phyloP scores from a whole-genome alignment of 2,797 vertebrate species.

The Novumbra hubbsi region DNA sequence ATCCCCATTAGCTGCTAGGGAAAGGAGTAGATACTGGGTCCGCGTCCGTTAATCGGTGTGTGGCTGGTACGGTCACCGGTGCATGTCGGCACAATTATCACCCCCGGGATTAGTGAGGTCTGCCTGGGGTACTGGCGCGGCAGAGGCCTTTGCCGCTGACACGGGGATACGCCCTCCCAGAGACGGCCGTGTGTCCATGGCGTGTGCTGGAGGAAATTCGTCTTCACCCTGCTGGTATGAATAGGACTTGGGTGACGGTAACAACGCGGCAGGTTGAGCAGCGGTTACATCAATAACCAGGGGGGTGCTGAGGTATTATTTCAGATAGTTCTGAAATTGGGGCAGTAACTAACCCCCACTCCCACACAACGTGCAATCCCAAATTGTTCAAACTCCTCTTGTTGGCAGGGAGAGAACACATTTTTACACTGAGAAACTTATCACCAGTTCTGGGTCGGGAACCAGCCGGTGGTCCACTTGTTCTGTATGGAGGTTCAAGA shows the following conservation, averaged over 20 bases:
- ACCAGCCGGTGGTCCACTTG: too few relatives aligned
- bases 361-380: too few relatives aligned
- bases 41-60: neutral
- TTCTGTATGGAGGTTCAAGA: neutral
- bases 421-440: too few relatives aligned
- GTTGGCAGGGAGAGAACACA: too few relatives aligned
- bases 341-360: too few relatives aligned
- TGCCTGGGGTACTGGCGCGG: neutral
- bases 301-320: too few relatives aligned
- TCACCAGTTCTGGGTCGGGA: too few relatives aligned
- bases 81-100: conserved; percentile 5
- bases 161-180: neutral
- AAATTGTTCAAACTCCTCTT: too few relatives aligned
- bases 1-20: too few relatives aligned
- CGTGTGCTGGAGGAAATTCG: neutral
- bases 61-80: neutral
- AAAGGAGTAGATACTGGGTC: too few relatives aligned
- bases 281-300: neutral
- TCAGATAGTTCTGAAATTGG: too few relatives aligned
- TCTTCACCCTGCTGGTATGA: neutral
- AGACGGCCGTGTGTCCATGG: neutral
- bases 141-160: neutral
- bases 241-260: neutral
- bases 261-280: neutral
- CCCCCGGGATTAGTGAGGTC: neutral